Base-by-base conservation (phyloP, 35 echinoderm and acorn worm genomes). In the Heliocidaris erythrogramma region DNA sequence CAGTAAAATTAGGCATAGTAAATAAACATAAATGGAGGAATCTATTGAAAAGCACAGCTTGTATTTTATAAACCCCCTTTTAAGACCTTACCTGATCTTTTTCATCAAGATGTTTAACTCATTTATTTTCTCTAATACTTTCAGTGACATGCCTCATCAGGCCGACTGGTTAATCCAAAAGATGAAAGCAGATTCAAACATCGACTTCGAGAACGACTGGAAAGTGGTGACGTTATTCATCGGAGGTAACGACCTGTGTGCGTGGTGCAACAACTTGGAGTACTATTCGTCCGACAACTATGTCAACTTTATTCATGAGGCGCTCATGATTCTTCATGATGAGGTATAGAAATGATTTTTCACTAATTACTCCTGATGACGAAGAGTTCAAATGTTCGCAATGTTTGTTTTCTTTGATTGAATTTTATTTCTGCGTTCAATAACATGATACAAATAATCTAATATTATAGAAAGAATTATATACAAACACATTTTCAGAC, bases 171-270 rank as follows among this genome's bases (percentile, higher is more conserved):
- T 99, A 7, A 93, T 99, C 13, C 18, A 65, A 10, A 97, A 96
- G 86, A 96, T 99, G 95, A 90, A 94, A 56, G 92, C 94, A 31
- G 95, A 96, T 30, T 59, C 90, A 5, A 94, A 94, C 18, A 88
- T 97, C 24, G 95, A 99, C 88, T 97, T 92, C 52, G 95, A 99
- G 61, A 96, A 97, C 48, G 98, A 97, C 84, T 99, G 98, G 98
- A 99, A 99, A 86, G 30, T 99, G 18, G 71, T 99, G 3, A 99
- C 96, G 3, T 7, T 99, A 10, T 99, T 99, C 32, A 99, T 99
- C 78, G 98, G 98, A 0, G 96, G 94, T 0, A 99, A 99, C 94
- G 98, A 99, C 85, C 91, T 99, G 3, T 97, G 97, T 94, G 95
- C 85, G 29, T 97, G 95, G 93, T 97, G 98, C 49, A 86, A 96